Evolutionary conservation across 2,888 invertebrate genomes (phyloP).

Genomic region (Caenorhabditis japonica): DNA sequence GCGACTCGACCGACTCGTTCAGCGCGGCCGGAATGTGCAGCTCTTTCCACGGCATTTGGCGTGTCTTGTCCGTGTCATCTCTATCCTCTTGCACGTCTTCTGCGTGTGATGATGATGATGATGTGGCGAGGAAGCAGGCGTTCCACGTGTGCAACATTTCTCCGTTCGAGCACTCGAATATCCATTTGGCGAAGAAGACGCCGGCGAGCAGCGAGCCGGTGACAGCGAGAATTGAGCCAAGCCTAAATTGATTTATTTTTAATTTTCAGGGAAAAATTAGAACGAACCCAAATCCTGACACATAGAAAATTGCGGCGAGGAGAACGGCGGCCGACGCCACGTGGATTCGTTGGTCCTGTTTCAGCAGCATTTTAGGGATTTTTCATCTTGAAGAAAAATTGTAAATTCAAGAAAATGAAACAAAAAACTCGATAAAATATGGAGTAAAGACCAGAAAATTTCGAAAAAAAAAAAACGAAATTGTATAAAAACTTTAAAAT

Average conservation of each 20-base stretch:
- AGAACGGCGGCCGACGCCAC: slow-evolving; percentile 33
- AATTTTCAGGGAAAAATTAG: background rate
- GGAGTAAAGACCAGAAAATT: background rate
- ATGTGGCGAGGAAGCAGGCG: background rate
- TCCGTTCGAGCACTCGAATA: slow-evolving; percentile 42
- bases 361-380: background rate
- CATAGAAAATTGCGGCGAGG: slow-evolving; percentile 24
- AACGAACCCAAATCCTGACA: slow-evolving; percentile 23
- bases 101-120: background rate
- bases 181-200: slow-evolving; percentile 34
- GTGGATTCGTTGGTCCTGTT: slow-evolving; percentile 34
- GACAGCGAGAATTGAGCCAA: slow-evolving; percentile 20
- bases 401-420: background rate
- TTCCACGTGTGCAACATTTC: slow-evolving; percentile 45
- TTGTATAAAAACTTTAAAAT: too few relatives aligned
- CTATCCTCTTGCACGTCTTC: slow-evolving; percentile 24
- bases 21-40: slow-evolving; percentile 42
- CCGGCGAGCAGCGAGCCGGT: slow-evolving; percentile 20
- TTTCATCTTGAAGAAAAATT: slow-evolving; percentile 5
- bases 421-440: slow-evolving; percentile 3
- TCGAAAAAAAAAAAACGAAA: background rate
- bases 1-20: slow-evolving; percentile 69
- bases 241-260: slow-evolving; percentile 6
- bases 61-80: slow-evolving; percentile 33
- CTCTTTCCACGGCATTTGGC: slow-evolving; percentile 58